Evolutionary conservation across 2,888 invertebrate genomes (phyloP).

Genomic region (Dolichomitus sp.): DNA sequence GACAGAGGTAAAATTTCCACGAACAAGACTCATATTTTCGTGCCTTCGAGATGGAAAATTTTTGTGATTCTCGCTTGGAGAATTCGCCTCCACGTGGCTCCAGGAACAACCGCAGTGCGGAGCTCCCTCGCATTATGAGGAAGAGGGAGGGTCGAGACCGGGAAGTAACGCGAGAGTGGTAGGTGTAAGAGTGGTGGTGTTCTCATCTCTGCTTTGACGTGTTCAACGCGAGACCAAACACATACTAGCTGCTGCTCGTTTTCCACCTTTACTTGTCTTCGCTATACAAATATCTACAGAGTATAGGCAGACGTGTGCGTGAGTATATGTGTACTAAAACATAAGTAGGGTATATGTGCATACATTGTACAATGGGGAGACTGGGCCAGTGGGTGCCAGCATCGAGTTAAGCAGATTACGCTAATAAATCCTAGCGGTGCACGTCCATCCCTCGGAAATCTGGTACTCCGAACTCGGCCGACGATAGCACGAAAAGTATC

Average conservation of each 20-base stretch:
- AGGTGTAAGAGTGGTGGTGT: slow-evolving; percentile 61
- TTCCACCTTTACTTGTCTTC: background rate
- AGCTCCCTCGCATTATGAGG: slow-evolving; percentile 42
- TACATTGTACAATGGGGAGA: slow-evolving; percentile 18
- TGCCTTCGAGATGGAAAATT: slow-evolving; percentile 9
- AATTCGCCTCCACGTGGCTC: slow-evolving; percentile 33
- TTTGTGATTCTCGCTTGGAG: slow-evolving; percentile 10
- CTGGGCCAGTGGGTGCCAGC: slow-evolving; percentile 56
- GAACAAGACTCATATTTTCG: background rate
- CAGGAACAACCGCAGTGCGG: slow-evolving; percentile 61
- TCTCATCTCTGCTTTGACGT: slow-evolving; percentile 68
- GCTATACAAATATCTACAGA: background rate
- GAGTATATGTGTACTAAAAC: background rate
- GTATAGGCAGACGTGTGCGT: slow-evolving; percentile 12
- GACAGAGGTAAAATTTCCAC: background rate
- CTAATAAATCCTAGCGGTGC: slow-evolving; percentile 79
- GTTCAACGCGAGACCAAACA: slow-evolving; percentile 65
- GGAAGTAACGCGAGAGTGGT: slow-evolving; percentile 40
- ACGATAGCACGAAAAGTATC: slow-evolving; percentile 71
- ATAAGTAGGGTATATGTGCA: background rate
- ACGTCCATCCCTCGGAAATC: slow-evolving; percentile 77
- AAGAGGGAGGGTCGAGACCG: slow-evolving; percentile 26
- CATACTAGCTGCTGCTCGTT: slow-evolving; percentile 51
- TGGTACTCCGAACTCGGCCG: slow-evolving; percentile 68
- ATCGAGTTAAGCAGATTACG: slow-evolving; percentile 81